Base-by-base conservation (phyloP, 2,888 invertebrate genomes). In the Schizotus pectinicornis region DNA sequence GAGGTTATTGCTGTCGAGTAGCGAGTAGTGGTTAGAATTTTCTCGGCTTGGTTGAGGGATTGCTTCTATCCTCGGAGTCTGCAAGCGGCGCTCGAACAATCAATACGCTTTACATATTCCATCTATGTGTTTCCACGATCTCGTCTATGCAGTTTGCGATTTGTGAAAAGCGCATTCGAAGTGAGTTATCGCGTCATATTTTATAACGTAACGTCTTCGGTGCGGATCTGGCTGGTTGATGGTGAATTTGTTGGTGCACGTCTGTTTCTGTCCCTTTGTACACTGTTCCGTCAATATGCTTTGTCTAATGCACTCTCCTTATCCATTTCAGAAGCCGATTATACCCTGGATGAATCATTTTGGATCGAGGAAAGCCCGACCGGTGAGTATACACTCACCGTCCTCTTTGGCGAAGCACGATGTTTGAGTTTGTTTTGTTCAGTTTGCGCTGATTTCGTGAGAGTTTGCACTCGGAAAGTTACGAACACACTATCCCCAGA, bases 361-460 rank as follows among this genome's bases (percentile, higher is more conserved):
- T 93, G 93, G 93, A 93, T 91, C 84, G 92, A 93, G 82, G 93
- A 93, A 82, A 92, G 89, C 85, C 92, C 92, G 83, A 89, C 90
- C 80, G 93, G 93, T 93, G 79, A 91, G 92, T 51, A 52, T 33
- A 30, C 58, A 37, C 55, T 38, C 41, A 11, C 35, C 33, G 12
- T 35, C 12, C 54, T 47, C 47, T 12, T 41, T 47, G 22, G 22
- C 22, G 14, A 30, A 50, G 12, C 31, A 31, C 45, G 11, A 35
- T n/a, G 36, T 45, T 22, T 45, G 22, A 22, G n/a, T 45, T 22
- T 22, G 22, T 22, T 22, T 22, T 41, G 45, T 43, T 43, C 12
- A 43, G 45, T 43, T 43, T 41, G 7, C 14, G 41, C 41, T 41
- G 41, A 41, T 41, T 41, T 41, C 7, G 14, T 41, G 14, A 41